A percentile compares a stretch with the other conserved stretches of the same genome.
These are phyloP conservation scores for Oreotrochilus melanogaster DNA, from an alignment of 2,113 vertebrate genomes.

Conservation along the genomic window DNA sequence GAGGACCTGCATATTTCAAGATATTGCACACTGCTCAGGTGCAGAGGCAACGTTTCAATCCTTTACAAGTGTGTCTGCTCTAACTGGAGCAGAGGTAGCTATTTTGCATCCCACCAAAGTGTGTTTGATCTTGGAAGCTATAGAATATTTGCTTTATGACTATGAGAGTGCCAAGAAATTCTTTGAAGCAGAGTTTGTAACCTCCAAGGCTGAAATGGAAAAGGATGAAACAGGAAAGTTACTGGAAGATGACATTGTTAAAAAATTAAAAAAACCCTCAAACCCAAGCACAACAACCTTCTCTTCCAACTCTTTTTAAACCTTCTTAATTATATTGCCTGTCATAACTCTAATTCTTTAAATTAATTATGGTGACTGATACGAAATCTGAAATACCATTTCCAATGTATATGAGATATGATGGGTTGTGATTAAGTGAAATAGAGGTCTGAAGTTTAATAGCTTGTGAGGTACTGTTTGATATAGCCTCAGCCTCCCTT, in stretches of 20 bases:
- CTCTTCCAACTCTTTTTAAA: neutral
- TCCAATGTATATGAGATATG: neutral
- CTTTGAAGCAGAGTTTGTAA: conserved; percentile 65
- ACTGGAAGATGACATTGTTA: conserved; percentile 30
- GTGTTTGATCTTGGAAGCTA: conserved; percentile 66
- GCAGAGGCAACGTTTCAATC: conserved; percentile 58
- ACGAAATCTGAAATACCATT: conserved; percentile 8
- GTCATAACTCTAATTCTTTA: conserved; percentile 46
- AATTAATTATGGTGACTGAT: conserved; percentile 54
- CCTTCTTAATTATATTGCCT: conserved; percentile 44
- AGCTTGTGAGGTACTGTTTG: neutral
- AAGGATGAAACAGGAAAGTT: conserved; percentile 59
- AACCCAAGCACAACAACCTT: neutral
- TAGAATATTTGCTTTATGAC: conserved; percentile 67
- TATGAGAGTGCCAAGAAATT: conserved; percentile 62
- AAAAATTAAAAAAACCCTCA: neutral
- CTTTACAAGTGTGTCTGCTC: neutral
- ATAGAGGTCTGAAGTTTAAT: conserved; percentile 35
- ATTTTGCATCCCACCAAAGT: conserved; percentile 41
- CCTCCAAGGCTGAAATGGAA: conserved; percentile 54
- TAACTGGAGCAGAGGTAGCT: conserved; percentile 54
- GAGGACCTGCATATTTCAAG: conserved; percentile 31
- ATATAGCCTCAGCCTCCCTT: neutral
- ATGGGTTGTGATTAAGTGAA: conserved; percentile 45
- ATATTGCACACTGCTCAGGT: conserved; percentile 53